Conservation (phyloP, 92 coral and sea anemone species). For the Siderastrea siderea region DNA sequence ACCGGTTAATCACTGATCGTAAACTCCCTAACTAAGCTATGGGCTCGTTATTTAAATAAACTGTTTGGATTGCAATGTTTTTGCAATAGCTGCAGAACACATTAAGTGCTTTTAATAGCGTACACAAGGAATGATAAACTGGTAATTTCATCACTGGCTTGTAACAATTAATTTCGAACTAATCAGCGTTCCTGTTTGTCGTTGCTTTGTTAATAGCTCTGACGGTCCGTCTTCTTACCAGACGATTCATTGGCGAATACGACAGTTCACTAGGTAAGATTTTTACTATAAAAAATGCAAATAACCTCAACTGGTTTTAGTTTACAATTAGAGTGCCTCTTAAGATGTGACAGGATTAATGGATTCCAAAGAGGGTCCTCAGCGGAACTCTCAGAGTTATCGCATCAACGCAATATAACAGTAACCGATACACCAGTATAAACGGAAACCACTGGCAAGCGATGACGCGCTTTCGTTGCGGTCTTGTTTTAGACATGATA, state of each 20-base stretch:
- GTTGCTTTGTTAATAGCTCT: slow-evolving; percentile 24
- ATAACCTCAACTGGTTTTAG: neutral
- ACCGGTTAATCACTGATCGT: neutral
- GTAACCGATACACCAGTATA: neutral
- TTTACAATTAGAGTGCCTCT: neutral
- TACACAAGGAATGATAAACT: neutral
- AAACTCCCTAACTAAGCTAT: neutral
- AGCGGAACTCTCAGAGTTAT: neutral
- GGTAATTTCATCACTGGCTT: neutral
- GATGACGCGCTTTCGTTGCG: neutral
- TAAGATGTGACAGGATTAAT: neutral
- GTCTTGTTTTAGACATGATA: neutral
- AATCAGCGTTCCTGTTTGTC: neutral
- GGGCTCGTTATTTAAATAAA: neutral
- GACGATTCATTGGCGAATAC: slow-evolving; percentile 62
- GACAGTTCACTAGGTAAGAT: slow-evolving; percentile 12
- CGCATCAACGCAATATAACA: neutral
- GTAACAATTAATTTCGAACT: neutral
- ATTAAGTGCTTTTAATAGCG: neutral
- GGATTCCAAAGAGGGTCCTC: too few species aligned
- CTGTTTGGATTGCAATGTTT: neutral
- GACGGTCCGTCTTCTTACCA: slow-evolving; percentile 65
- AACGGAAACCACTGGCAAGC: too few species aligned
- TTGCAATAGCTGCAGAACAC: neutral
- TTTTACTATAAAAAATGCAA: neutral